Evolutionary conservation across 2,113 vertebrate genomes (phyloP), one percentile per base, ranked within the genome.

Genomic region (Propithecus coquereli): DNA sequence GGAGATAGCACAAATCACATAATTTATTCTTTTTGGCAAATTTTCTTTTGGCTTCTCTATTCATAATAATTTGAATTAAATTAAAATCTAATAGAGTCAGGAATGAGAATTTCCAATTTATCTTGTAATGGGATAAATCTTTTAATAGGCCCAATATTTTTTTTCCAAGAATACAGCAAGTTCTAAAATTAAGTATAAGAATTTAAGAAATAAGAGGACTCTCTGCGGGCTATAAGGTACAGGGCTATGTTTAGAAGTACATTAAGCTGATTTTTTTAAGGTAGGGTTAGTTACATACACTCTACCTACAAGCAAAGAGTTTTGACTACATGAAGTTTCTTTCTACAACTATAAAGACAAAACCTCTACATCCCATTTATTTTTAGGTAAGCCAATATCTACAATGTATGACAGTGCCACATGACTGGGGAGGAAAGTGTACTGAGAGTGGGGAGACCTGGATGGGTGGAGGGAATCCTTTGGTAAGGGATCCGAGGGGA

Each of bases 1-100:
- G 68, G 57, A 96, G 85, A 80, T n/a, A 87, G 73, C 47, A 87
- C 63, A 68, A 94, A 90, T 91, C 37, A 71, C 47, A 91, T 82
- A 66, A 94, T 82, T 87, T 94, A 79, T 94, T 59, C 77, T 54
- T 74, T 63, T 79, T 86, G 81, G 52, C 63, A 96, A 73, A 85
- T 84, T 96, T 96, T 94, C 79, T 96, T 94, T 96, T 84, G 59
- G 22, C 74, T 96, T 92, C 76, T 76, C 40, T 95, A 22, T 76
- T 16, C 47, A 91, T 93, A 95, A 96, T 34, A 34, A 86, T 81
- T 94, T 77, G 27, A 96, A 83, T 93, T 94, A 97, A 94, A 74
- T 90, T 95, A 96, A 96, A 97, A 94, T 79, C 45, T 94, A 94
- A 81, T 68, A 87, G 10, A 94, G 9, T 83, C 17, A 81, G 66